A percentile compares a stretch with the other conserved stretches of the same genome.
These are phyloP conservation scores for Pseudomyrmex pallidus DNA, from an alignment of 1,140 invertebrate genomes.

Conservation along the genomic window DNA sequence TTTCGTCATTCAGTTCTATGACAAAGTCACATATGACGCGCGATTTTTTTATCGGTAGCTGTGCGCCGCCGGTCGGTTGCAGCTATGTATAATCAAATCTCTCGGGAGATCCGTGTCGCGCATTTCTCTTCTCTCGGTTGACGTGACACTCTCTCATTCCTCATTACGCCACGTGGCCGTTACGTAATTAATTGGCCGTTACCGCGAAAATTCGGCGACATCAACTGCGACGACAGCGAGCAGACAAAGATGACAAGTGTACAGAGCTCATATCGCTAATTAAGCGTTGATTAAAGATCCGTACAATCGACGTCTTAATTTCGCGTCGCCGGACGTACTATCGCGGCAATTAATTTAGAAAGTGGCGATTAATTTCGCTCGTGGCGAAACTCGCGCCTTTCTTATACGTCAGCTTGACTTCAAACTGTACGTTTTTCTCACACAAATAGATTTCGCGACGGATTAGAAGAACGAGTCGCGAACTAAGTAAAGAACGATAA, in stretches of 20 bases:
- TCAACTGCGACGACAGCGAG: slow-evolving; percentile 37
- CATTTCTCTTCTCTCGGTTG: slow-evolving; percentile 18
- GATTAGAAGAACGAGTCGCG: neutral
- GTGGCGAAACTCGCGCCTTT: neutral
- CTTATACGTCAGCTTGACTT: neutral
- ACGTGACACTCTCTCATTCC: slow-evolving; percentile 32
- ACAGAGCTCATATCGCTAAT: slow-evolving; percentile 43
- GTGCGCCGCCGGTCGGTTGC: neutral
- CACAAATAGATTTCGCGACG: neutral
- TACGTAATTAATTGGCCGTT: slow-evolving; percentile 29
- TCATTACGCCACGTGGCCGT: slow-evolving; percentile 28
- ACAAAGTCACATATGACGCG: neutral
- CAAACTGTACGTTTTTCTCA: neutral
- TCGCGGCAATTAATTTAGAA: slow-evolving; percentile 24
- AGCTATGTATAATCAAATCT: slow-evolving; percentile 9
- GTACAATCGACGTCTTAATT: slow-evolving; percentile 36
- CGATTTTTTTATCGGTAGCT: neutral
- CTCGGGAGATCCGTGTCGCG: slow-evolving; percentile 14
- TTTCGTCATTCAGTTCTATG: neutral
- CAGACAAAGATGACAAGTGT: slow-evolving; percentile 56
- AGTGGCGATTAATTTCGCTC: too few relatives aligned
- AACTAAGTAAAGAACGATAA: neutral
- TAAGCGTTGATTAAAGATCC: slow-evolving; percentile 12
- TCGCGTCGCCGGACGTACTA: neutral
- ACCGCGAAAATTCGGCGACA: slow-evolving; percentile 43